A percentile compares a stretch with the other conserved stretches of the same genome.
Conservation (phyloP, 2,797 vertebrate genomes). For the Pempheris klunzingeri region DNA sequence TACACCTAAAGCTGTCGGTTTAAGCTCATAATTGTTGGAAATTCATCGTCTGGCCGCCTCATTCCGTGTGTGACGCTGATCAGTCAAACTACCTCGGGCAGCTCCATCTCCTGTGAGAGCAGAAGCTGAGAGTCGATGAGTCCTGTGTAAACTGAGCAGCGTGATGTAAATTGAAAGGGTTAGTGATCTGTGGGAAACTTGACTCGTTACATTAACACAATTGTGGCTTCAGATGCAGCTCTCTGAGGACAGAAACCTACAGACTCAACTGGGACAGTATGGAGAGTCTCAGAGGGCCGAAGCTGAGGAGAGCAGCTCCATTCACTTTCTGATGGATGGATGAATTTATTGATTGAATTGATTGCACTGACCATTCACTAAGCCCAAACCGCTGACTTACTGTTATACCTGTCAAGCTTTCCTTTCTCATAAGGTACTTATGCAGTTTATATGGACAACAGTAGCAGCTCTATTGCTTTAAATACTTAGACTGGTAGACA, state of each 20-base stretch:
- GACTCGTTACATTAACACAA: constrained; percentile 63
- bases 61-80: neutral
- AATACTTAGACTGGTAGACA: neutral
- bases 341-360: constrained; percentile 4
- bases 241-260: constrained; percentile 34
- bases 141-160: constrained; percentile 71
- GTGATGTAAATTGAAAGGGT: constrained; percentile 76
- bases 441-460: neutral
- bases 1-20: constrained; percentile 24
- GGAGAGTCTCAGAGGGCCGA: constrained; percentile 6
- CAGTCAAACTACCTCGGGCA: constrained; percentile 20
- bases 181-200: constrained; percentile 74
- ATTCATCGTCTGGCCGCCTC: constrained; percentile 6
- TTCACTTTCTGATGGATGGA: neutral
- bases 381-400: neutral
- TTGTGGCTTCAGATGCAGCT: constrained; percentile 54
- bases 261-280: constrained; percentile 28
- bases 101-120: constrained; percentile 32
- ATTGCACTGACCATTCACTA: neutral
- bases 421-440: neutral
- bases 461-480: neutral
- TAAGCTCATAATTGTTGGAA: constrained; percentile 35
- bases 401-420: neutral
- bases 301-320: neutral
- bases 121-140: constrained; percentile 37